phyloP scores from a whole-genome alignment of 2,797 vertebrate genomes.

The Poeciliopsis turneri region DNA sequence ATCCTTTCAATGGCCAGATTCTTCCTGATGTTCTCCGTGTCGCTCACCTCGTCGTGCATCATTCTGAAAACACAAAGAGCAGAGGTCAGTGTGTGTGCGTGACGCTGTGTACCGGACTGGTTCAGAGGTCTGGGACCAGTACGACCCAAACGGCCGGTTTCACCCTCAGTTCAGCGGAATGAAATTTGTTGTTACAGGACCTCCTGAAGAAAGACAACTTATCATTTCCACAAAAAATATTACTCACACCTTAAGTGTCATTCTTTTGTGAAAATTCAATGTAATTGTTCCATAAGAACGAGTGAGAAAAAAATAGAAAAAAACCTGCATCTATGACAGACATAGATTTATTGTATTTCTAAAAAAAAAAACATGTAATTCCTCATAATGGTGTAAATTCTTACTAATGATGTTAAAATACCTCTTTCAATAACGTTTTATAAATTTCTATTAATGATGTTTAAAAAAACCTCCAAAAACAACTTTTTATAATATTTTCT shows the following conservation, averaged over 20 bases:
- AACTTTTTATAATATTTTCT: background rate
- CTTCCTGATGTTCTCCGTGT: constrained; percentile 96
- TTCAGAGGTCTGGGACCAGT: background rate
- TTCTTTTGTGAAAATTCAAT: background rate
- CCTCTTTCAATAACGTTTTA: background rate
- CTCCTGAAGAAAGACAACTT: no score
- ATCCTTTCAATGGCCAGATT: constrained; percentile 95
- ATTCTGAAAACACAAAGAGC: constrained; percentile 77
- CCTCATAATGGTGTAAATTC: background rate
- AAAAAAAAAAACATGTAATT: background rate
- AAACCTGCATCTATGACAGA: background rate
- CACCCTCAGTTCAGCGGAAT: background rate
- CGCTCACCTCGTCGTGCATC: constrained; percentile 97
- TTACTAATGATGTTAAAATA: background rate
- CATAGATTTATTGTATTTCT: background rate
- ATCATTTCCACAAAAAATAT: background rate
- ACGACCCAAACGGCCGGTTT: background rate
- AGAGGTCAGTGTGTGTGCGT: background rate
- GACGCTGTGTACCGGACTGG: no score
- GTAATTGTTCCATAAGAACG: background rate
- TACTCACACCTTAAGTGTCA: background rate
- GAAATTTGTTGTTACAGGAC: background rate
- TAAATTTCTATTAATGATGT: background rate
- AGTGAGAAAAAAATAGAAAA: background rate
- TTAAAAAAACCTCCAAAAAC: background rate